These are phyloP conservation scores for Agrenia bidenticulata DNA, from an alignment of 2,888 invertebrate genomes.

Conservation along the genomic window DNA sequence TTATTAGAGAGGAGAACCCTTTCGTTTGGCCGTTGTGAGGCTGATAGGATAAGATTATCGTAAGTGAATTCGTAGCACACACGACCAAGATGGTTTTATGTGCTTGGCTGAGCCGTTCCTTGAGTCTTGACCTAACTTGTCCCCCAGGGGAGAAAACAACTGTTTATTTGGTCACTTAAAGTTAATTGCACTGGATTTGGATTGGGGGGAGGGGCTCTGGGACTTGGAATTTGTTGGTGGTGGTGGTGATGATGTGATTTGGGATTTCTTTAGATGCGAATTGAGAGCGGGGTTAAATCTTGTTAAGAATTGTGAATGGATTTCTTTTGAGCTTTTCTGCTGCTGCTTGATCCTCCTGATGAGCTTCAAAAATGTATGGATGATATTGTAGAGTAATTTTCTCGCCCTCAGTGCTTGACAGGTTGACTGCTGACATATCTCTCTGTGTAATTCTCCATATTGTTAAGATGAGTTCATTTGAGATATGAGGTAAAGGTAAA, in stretches of 20 bases:
- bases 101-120: neutral
- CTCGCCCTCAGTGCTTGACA: slow-evolving; percentile 4
- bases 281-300: too few relatives aligned
- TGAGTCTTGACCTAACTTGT: slow-evolving; percentile 17
- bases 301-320: too few relatives aligned
- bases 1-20: too few relatives aligned
- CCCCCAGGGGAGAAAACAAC: slow-evolving; percentile 25
- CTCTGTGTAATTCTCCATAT: neutral
- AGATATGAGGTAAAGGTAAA: neutral
- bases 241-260: neutral
- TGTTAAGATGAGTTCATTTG: slow-evolving; percentile 1
- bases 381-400: too few relatives aligned
- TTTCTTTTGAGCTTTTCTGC: too few relatives aligned
- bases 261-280: too few relatives aligned
- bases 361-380: too few relatives aligned
- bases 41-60: neutral
- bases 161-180: slow-evolving; percentile 28
- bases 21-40: too few relatives aligned
- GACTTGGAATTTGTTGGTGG: too few relatives aligned
- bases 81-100: too few relatives aligned
- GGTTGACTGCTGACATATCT: neutral
- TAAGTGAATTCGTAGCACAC: too few relatives aligned
- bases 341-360: too few relatives aligned
- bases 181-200: slow-evolving; percentile 24
- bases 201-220: neutral